phyloP scores from a whole-genome alignment of 2,888 invertebrate genomes.

The Coenonympha glycerion region DNA sequence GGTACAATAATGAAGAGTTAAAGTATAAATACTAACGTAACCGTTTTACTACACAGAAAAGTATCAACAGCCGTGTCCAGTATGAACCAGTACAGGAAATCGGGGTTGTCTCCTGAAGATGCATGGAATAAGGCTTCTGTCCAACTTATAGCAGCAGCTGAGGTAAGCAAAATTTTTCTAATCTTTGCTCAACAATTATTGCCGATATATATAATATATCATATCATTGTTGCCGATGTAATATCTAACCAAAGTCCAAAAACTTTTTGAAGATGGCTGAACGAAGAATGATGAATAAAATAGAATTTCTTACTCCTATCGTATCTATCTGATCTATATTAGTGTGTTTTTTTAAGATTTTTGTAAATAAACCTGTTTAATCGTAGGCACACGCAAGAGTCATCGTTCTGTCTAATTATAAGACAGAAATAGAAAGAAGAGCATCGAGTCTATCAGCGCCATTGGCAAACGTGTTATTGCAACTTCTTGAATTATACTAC shows the following conservation, averaged over 20 bases:
- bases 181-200: background rate
- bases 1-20: no score
- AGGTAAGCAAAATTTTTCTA: slow-evolving; percentile 69
- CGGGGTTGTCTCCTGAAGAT: slow-evolving; percentile 81
- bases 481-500: slow-evolving; percentile 85
- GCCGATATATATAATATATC: background rate
- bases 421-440: slow-evolving; percentile 70
- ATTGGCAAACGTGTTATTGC: slow-evolving; percentile 78
- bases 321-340: no score
- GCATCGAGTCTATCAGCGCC: slow-evolving; percentile 73
- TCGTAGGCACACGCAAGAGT: slow-evolving; percentile 85
- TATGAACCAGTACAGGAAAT: slow-evolving; percentile 78
- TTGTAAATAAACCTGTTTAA: no score
- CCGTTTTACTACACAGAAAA: slow-evolving; percentile 72
- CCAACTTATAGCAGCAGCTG: slow-evolving; percentile 86
- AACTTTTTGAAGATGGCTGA: background rate
- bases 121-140: slow-evolving; percentile 92
- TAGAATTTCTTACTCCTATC: background rate
- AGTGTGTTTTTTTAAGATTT: no score
- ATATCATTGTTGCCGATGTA: no score
- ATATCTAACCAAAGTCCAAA: no score
- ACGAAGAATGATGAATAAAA: no score
- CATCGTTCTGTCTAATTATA: slow-evolving; percentile 83
- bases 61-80: slow-evolving; percentile 79
- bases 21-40: no score